Evolutionary conservation across 2,113 vertebrate species (phyloP).

Genomic region (Zapus hudsonius): DNA sequence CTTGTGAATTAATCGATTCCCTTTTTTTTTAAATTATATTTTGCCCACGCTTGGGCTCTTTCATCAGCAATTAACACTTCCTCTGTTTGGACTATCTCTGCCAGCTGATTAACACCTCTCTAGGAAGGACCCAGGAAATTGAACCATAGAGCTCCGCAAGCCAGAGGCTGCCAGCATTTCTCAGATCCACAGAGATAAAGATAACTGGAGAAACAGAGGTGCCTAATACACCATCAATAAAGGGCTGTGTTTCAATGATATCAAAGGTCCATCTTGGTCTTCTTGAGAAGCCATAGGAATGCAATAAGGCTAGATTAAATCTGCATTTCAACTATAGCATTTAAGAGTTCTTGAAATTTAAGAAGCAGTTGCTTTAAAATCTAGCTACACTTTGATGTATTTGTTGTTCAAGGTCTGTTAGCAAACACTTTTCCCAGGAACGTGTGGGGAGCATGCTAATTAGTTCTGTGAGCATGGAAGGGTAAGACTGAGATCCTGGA

Average conservation of each 20-base stretch:
- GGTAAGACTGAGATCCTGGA: constrained; percentile 18
- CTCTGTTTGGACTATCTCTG: not conserved
- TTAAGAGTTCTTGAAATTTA: constrained; percentile 19
- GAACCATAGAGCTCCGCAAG: not conserved
- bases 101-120: not conserved
- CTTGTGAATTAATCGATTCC: constrained; percentile 37
- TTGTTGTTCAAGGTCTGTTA: constrained; percentile 64
- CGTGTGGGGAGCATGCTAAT: constrained; percentile 49
- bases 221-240: not conserved
- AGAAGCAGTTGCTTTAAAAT: constrained; percentile 9
- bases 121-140: not conserved
- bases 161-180: not conserved
- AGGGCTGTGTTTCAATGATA: not conserved
- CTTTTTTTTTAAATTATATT: not conserved
- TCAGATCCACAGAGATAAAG: not conserved
- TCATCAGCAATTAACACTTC: not conserved
- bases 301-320: not conserved
- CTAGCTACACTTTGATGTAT: not conserved
- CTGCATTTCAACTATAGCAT: not conserved
- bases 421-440: constrained; percentile 33
- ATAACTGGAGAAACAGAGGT: not conserved
- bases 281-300: not conserved
- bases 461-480: constrained; percentile 28
- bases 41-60: not conserved
- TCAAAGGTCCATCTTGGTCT: not conserved